Conservation (phyloP, 2,888 invertebrate genomes). For the Brenthis ino region DNA sequence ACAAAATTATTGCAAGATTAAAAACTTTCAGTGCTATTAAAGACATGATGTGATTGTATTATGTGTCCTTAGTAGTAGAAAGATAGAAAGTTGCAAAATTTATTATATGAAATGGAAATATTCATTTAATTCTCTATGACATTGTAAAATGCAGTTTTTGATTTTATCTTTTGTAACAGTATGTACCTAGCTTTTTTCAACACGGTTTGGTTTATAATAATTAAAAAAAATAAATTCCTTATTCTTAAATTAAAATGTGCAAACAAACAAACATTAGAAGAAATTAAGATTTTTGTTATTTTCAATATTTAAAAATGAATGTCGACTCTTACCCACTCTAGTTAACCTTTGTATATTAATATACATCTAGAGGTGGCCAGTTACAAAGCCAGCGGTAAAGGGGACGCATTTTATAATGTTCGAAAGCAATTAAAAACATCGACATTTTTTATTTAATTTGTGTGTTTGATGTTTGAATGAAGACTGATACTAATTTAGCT, state of each 20-base stretch:
- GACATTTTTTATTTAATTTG: slow-evolving; percentile 38
- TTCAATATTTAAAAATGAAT: not conserved
- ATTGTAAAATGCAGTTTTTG: no score
- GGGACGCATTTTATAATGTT: slow-evolving; percentile 5
- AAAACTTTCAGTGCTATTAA: not conserved
- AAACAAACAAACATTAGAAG: no score
- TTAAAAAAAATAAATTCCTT: no score
- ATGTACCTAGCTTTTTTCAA: no score
- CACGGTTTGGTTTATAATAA: no score
- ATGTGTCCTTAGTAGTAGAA: no score
- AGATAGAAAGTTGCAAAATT: no score
- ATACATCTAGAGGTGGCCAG: slow-evolving; percentile 24
- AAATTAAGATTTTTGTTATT: not conserved
- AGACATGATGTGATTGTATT: no score
- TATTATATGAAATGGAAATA: no score
- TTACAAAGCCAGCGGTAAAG: slow-evolving; percentile 4
- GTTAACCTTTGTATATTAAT: slow-evolving; percentile 27
- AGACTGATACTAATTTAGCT: slow-evolving; percentile 65
- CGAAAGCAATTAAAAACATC: slow-evolving; percentile 3
- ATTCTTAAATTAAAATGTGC: no score
- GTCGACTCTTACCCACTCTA: slow-evolving; percentile 25
- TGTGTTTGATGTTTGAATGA: slow-evolving; percentile 65
- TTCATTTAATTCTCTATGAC: no score
- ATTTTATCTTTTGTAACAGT: no score
- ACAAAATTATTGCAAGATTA: not conserved